Evolutionary conservation across 2,113 vertebrate species (phyloP), one percentile per base, ranked within the genome.

Genomic region (Thunnus maccoyii): DNA sequence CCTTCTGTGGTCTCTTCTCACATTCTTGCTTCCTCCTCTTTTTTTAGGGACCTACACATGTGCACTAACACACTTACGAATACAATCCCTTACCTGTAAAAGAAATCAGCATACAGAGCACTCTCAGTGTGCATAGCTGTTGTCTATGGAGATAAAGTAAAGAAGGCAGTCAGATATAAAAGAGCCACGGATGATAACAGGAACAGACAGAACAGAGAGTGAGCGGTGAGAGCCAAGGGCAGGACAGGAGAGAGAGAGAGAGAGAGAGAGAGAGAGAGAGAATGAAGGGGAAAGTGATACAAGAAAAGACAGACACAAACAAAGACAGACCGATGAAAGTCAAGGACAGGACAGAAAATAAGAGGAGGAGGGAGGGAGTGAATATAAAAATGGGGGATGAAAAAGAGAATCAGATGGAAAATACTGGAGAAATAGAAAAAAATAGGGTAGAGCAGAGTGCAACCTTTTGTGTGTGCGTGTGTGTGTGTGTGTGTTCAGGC

Each of bases 201-300:
- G 58, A 87, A 41, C 46, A 71, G 83, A 88, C 82, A 83, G 72
- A 83, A 79, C 65, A 52, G 52, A 86, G 46, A 71, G 76, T 15
- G 16, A 71, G 82, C 61, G 65, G 83, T 8, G 54, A 79, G 69
- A 84, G 63, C 52, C 81, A 85, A 91, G 85, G 86, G 36, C 85
- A 83, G 50, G 18, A 41, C 36, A 41, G 5, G 36, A 57, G 27
- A 27, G 18, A 16, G 30, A 10, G 27, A 65, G 30, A 36, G 56
- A 15, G 15, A 30, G 48, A 58, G 18, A 55, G 25, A 54, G 27
- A 30, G 27, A 30, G 27, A 30, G 54, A 61, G 52, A 52, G 30
- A 71, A 17, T 52, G 56, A 79, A 50, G 44, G 36, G 44, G 36
- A 72, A 71, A 57, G 61, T 32, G 63, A 44, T 10, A 65, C 20